Conservation (phyloP, 2,797 vertebrate genomes). For the Threskiornis aethiopicus region DNA sequence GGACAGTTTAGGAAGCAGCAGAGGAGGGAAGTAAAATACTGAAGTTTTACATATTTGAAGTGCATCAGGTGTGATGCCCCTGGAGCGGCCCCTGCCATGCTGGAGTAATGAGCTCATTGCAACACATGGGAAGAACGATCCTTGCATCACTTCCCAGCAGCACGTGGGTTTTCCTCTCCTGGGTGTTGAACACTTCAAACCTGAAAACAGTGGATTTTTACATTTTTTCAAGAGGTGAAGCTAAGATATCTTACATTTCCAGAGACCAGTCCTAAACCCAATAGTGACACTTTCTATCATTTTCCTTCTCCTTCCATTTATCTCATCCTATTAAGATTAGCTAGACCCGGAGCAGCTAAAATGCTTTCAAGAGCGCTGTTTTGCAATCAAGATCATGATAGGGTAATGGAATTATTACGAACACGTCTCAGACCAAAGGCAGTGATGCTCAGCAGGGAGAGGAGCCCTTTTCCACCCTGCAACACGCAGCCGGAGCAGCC, state of each 20-base stretch:
- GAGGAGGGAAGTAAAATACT: not conserved
- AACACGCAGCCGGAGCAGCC: rapidly evolving
- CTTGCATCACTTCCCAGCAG: not conserved
- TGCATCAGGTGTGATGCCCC: not conserved
- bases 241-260: not conserved
- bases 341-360: not conserved
- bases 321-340: not conserved
- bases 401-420: not conserved
- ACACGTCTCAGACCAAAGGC: not conserved
- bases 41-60: not conserved
- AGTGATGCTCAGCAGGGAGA: not conserved
- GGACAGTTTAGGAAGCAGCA: not conserved
- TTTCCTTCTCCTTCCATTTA: not conserved
- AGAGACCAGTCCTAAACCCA: not conserved
- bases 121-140: not conserved
- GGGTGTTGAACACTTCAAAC: not conserved
- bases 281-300: not conserved
- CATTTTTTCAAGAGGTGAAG: not conserved
- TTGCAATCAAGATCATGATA: not conserved
- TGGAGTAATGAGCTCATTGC: not conserved
- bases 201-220: not conserved
- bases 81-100: rapidly evolving
- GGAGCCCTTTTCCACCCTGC: not conserved
- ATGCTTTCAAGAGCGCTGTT: not conserved
- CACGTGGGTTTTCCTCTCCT: not conserved